These are phyloP conservation scores for Nanorana parkeri DNA, from an alignment of 2,113 vertebrate species.

Conservation along the genomic window DNA sequence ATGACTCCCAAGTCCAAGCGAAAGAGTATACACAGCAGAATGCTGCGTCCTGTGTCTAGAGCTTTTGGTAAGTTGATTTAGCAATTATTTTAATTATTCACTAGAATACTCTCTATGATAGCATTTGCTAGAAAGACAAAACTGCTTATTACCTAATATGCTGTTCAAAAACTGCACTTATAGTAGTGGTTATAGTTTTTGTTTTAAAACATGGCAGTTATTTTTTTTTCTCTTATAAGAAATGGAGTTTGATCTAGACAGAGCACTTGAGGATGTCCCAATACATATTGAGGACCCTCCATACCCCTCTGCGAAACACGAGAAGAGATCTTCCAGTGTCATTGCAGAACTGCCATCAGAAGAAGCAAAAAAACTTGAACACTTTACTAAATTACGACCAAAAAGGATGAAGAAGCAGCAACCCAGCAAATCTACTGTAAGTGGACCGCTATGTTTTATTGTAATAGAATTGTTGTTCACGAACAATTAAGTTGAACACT, in stretches of 20 bases:
- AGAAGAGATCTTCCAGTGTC: constrained; percentile 78
- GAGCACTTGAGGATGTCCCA: constrained; percentile 91
- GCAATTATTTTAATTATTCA: too few relatives aligned
- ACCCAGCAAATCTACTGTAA: constrained; percentile 88
- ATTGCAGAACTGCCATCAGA: constrained; percentile 91
- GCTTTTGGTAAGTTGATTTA: constrained; percentile 85
- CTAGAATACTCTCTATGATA: too few relatives aligned
- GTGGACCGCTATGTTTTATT: constrained; percentile 53
- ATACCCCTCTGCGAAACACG: constrained; percentile 68
- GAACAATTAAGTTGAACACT: too few relatives aligned
- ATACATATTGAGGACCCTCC: constrained; percentile 85
- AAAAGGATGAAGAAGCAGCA: constrained; percentile 90
- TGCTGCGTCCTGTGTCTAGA: constrained; percentile 94
- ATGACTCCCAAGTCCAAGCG: constrained; percentile 98
- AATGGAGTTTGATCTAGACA: constrained; percentile 98
- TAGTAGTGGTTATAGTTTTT: neutral
- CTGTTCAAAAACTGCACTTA: neutral
- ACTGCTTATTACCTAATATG: neutral
- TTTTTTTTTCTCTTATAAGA: constrained; percentile 73
- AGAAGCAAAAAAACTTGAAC: constrained; percentile 92
- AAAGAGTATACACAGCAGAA: constrained; percentile 97
- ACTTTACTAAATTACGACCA: constrained; percentile 93
- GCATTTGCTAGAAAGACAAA: neutral
- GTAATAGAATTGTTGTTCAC: too few relatives aligned
- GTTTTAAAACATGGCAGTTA: too few relatives aligned